Percentiles rank a stretch among this genome's conserved stretches.
Evolutionary conservation across 1,140 invertebrate genomes (phyloP).

Genomic region (Psix sp.): DNA sequence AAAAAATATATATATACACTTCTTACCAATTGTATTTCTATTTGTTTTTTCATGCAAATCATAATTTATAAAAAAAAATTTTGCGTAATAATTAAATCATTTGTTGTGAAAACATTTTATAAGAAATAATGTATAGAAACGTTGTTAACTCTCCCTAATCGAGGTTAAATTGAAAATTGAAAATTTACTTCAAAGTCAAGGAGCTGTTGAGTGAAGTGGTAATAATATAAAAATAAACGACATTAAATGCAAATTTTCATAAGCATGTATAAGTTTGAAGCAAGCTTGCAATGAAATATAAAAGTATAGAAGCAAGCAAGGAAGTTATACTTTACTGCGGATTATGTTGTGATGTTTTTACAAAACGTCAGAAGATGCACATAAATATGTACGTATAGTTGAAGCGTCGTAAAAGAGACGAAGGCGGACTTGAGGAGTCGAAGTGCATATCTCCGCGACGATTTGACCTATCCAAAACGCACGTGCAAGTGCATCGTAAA

Average conservation of each 20-base stretch:
- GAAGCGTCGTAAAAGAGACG: constrained; percentile 57
- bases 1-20: too few species aligned
- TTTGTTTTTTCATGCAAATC: too few species aligned
- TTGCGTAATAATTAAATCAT: too few species aligned
- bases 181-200: too few species aligned
- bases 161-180: too few species aligned
- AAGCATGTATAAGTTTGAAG: too few species aligned
- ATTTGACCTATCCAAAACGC: constrained; percentile 56
- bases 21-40: too few species aligned
- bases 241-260: background rate
- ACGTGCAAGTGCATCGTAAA: constrained; percentile 57
- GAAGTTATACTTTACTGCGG: constrained; percentile 35
- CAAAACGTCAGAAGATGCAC: constrained; percentile 32
- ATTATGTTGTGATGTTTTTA: constrained; percentile 53
- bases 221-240: background rate
- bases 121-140: too few species aligned
- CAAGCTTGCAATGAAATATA: constrained; percentile 33
- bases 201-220: too few species aligned
- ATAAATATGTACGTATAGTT: constrained; percentile 60
- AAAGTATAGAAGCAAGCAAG: constrained; percentile 6
- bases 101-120: too few species aligned
- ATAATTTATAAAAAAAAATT: too few species aligned
- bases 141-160: too few species aligned
- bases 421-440: constrained; percentile 47
- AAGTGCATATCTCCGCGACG: constrained; percentile 40